Evolutionary conservation across 2,113 vertebrate species (phyloP), one percentile per base, ranked within the genome.

Genomic region (Equus przewalskii): DNA sequence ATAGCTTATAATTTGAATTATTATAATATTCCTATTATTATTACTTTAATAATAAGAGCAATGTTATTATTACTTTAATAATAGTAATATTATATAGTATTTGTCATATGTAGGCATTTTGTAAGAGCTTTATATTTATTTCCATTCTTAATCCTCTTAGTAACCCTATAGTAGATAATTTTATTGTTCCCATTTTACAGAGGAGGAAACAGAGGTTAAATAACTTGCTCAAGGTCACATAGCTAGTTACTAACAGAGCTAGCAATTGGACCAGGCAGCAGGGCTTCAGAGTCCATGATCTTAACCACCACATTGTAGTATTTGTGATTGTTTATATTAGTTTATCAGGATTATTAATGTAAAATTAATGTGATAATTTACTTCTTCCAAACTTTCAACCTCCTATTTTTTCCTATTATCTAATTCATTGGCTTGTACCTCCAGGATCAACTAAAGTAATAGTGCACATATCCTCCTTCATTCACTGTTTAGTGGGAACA

Each of bases 371-470:
- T 69, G 13, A 49, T 58, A 69, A 24, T 49, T 88, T 94, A 44
- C 15, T 75, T 91, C 46, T 92, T 94, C 70, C 58, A 70, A n/a
- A 46, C 89, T 94, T 89, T 76, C 75, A 84, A 41, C 33, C 64
- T 73, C 6, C 18, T 87, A 1, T 44, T 70, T 78, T 36, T 76
- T 86, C 65, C 41, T 62, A 0, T 54, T 85, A 30, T 60, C 56
- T 85, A 6, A 78, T 54, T 84, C 36, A 46, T 65, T 67, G 26
- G 70, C 21, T 70, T 86, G 19, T 28, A 51, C 22, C 4, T 72
- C n/a, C 33, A 49, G 28, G 83, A 58, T 36, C 78, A 60, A 11
- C 16, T 67, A 26, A 79, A 86, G 46, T 70, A 15, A 7, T 49
- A 62, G 21, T 26, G 22, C 58, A n/a, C 33, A 24, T 54, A 83